phyloP scores from a whole-genome alignment of 37 sponge, comb jelly and placozoan species.

The Eunapius fragilis region DNA sequence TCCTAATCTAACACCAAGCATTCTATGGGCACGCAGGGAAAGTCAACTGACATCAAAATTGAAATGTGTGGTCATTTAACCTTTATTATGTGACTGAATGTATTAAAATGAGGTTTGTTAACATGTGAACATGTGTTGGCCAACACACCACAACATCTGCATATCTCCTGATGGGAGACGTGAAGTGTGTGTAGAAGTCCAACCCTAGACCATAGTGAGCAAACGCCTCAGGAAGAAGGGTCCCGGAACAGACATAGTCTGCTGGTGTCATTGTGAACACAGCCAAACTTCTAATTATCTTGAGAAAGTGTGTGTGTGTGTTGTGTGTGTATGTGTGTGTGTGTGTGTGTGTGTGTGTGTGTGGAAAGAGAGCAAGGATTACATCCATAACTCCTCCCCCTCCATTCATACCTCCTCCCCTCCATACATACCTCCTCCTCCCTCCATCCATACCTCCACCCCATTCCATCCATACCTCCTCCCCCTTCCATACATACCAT shows the following conservation, averaged over 20 bases:
- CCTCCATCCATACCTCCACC: slow-evolving; percentile 2
- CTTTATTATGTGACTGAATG: background rate
- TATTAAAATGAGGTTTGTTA: background rate
- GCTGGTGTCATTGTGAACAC: slow-evolving; percentile 72
- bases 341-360: background rate
- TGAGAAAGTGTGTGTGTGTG: too few species aligned
- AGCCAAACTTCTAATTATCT: slow-evolving; percentile 66
- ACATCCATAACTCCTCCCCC: too few species aligned
- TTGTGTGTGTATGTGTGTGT: background rate
- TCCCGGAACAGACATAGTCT: slow-evolving; percentile 61
- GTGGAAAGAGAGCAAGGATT: background rate
- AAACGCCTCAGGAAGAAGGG: slow-evolving; percentile 32
- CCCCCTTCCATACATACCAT: slow-evolving; percentile 14
- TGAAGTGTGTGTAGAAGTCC: slow-evolving; percentile 84
- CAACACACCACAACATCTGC: slow-evolving; percentile 76
- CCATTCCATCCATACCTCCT: background rate
- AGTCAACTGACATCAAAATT: too few species aligned
- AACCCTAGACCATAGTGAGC: slow-evolving; percentile 80
- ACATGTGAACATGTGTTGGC: background rate
- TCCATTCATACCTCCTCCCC: too few species aligned
- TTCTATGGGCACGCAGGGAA: too few species aligned
- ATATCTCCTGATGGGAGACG: slow-evolving; percentile 87
- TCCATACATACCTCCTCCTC: too few species aligned
- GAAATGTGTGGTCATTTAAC: too few species aligned
- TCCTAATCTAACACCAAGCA: too few species aligned